A percentile compares a stretch with the other conserved stretches of the same genome.
Evolutionary conservation across 2,113 vertebrate species (phyloP).

Genomic region (Gopherus flavomarginatus): DNA sequence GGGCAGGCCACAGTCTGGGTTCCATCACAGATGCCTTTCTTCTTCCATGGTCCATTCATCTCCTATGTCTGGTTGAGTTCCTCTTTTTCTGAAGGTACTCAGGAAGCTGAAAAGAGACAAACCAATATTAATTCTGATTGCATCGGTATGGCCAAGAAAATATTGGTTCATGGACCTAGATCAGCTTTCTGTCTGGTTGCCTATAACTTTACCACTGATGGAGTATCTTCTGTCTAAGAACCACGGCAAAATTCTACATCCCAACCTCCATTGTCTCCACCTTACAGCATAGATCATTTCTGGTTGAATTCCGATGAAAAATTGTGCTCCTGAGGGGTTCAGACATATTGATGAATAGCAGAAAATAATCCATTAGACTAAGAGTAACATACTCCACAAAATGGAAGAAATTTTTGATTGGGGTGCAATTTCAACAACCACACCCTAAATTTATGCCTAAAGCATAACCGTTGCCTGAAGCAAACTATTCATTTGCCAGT

Average conservation of each 20-base stretch:
- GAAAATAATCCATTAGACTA: neutral
- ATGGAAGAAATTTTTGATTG: neutral
- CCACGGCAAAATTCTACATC: too few relatives aligned
- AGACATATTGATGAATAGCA: neutral
- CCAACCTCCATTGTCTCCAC: neutral
- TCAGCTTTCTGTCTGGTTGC: neutral
- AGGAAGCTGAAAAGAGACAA: neutral
- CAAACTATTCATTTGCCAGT: neutral
- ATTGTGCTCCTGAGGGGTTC: neutral
- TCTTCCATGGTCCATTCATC: neutral
- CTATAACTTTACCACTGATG: neutral
- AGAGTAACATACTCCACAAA: neutral
- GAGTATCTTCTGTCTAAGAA: neutral
- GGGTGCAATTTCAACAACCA: neutral
- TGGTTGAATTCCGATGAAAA: neutral
- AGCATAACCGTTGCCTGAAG: neutral
- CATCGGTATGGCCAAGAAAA: neutral
- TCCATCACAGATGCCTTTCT: neutral
- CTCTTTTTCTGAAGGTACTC: neutral
- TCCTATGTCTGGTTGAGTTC: neutral
- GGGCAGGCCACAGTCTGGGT: neutral
- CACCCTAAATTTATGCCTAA: neutral
- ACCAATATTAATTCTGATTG: neutral
- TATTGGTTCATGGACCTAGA: neutral
- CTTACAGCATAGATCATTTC: neutral